Conservation (phyloP, 2,797 vertebrate species). For the Hypotaenidia philippensis region DNA sequence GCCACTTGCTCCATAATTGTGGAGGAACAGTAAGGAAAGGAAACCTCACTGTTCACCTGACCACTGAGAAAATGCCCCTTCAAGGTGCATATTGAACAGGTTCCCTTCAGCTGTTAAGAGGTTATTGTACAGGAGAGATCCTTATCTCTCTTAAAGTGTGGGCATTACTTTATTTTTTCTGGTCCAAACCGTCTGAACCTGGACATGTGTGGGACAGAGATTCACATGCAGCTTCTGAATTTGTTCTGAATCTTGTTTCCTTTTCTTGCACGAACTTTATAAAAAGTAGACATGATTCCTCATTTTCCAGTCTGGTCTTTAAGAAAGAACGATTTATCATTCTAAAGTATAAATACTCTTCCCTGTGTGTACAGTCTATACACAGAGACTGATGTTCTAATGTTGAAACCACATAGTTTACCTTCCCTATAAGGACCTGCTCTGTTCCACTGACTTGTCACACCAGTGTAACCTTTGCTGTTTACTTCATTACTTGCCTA, state of each 20-base stretch:
- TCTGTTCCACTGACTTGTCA: conserved; percentile 9
- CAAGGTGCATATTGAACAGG: background rate
- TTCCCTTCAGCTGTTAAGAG: background rate
- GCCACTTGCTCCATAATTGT: background rate
- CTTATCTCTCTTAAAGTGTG: background rate
- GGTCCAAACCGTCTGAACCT: background rate
- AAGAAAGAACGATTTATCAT: conserved; percentile 49
- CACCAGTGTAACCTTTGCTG: background rate
- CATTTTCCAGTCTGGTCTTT: background rate
- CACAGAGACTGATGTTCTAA: conserved; percentile 2
- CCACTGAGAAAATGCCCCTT: background rate
- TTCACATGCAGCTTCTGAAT: background rate
- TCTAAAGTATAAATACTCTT: conserved; percentile 29
- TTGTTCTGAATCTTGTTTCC: background rate
- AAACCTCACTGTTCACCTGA: background rate
- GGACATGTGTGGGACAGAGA: background rate
- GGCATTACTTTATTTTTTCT: background rate
- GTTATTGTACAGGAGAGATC: background rate
- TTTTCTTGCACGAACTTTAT: background rate
- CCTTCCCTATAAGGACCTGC: background rate
- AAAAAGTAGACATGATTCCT: background rate
- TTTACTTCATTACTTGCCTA: conserved; percentile 9
- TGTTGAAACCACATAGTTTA: conserved; percentile 20
- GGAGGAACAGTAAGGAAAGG: background rate
- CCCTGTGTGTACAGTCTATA: background rate